These are phyloP conservation scores for Potamarius usumacintae DNA, from an alignment of 2,113 vertebrate genomes.

Conservation along the genomic window DNA sequence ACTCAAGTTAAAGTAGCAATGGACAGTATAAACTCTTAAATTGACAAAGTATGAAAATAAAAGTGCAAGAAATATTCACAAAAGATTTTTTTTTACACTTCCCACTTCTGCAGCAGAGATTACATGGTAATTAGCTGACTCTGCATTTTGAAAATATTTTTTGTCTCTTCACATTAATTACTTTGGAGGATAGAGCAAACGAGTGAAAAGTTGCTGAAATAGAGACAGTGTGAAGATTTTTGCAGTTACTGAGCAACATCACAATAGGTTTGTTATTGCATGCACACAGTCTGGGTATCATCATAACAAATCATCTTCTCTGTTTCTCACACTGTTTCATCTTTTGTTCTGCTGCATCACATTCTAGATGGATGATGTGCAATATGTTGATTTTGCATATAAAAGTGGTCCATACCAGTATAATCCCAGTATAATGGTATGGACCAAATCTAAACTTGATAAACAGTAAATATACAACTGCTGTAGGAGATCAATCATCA, in stretches of 20 bases:
- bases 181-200: neutral
- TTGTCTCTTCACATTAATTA: neutral
- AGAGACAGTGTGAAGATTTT: neutral
- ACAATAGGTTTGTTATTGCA: neutral
- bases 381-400: neutral
- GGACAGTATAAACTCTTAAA: neutral
- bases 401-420: neutral
- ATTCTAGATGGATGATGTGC: neutral
- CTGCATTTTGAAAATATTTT: neutral
- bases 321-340: neutral
- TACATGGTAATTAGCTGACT: neutral
- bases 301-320: neutral
- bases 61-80: neutral
- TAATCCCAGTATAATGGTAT: neutral
- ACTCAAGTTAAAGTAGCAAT: neutral
- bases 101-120: neutral
- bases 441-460: neutral
- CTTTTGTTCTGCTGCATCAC: neutral
- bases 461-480: neutral
- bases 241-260: neutral
- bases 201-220: neutral
- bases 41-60: neutral
- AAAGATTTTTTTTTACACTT: neutral
- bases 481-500: neutral
- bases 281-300: neutral